Base-by-base conservation (phyloP, 2,113 vertebrate genomes). In the Spheniscus mendiculus region DNA sequence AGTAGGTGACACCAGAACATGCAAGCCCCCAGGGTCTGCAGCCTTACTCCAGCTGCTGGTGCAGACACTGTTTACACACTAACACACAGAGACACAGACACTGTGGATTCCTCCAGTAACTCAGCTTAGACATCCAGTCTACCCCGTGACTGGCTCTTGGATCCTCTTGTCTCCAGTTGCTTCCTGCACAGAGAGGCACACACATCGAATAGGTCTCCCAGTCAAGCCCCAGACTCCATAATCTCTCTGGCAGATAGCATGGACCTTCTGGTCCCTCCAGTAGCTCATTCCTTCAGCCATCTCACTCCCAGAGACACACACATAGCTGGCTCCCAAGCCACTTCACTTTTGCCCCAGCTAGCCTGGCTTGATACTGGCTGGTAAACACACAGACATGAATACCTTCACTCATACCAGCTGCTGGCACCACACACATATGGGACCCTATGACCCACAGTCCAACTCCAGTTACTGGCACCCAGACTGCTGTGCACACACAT, bases 401-500 rank as follows among this genome's bases (percentile, higher is more conserved):
- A 61, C 3, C 32, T 50, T 67, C 40, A 45, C 15, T 23, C 50
- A 36, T 50, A 26, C 13, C 36, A 66, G 25, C 1, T 56, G 34
- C 19, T 2, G 6, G 19, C 36, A 62, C 22, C 25, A 22, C 47
- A 40, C 1, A 2, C 14, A 15, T 36, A 38, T 20, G 23, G 29
- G 38, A 34, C 9, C 6, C 20, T 25, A 8, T 21, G 26, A 52
- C 7, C 10, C 27, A 26, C 9, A 70, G 27, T 21, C 9, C 55
- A 83, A 8, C 38, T 50, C 67, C 32, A 61, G 25, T 26, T 22
- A 22, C 36, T 50, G 36, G 11, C 10, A 56, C 21, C 15, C 45
- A 71, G 9, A 18, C 19, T 44, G 26, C 22, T 3, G 5, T 1
- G 38, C 4, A 12, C 19, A 25, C 25, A 26, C 2, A 2, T 9